phyloP scores from a whole-genome alignment of 2,888 invertebrate species.

The Nycteola revayana region DNA sequence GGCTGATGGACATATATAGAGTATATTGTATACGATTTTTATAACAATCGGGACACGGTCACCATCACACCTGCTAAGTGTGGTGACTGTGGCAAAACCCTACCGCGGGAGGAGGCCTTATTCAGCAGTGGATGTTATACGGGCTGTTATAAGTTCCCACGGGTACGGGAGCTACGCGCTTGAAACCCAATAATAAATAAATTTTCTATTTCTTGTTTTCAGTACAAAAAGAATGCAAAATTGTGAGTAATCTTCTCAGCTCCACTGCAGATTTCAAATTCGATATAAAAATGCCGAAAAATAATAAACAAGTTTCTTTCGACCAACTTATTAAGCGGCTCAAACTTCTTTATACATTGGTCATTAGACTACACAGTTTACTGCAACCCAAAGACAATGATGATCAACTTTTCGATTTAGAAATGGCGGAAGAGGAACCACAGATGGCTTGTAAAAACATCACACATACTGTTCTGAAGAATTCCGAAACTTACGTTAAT shows the following conservation, averaged over 20 bases:
- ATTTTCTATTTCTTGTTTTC: too few species aligned
- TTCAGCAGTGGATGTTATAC: too few species aligned
- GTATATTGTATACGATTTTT: too few species aligned
- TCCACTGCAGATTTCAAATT: conserved; percentile 44
- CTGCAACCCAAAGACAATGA: conserved; percentile 62
- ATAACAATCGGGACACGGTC: too few species aligned
- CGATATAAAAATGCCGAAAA: conserved; percentile 39
- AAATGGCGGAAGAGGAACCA: conserved; percentile 41
- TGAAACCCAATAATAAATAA: too few species aligned
- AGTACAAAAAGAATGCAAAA: conserved; percentile 69
- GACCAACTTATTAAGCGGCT: conserved; percentile 61
- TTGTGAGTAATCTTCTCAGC: conserved; percentile 59
- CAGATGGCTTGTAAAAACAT: conserved; percentile 35
- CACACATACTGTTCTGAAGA: conserved; percentile 53
- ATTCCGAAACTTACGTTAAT: conserved; percentile 49
- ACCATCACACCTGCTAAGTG: too few species aligned
- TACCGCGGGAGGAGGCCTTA: too few species aligned
- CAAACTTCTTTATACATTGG: conserved; percentile 63
- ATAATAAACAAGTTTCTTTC: conserved; percentile 40
- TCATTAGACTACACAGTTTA: conserved; percentile 55
- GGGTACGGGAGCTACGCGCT: too few species aligned
- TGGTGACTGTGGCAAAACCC: too few species aligned
- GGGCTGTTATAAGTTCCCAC: too few species aligned
- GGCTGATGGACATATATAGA: too few species aligned
- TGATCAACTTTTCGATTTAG: conserved; percentile 48